phyloP scores from a whole-genome alignment of 92 coral and sea anemone species.

The Bergia sp. region DNA sequence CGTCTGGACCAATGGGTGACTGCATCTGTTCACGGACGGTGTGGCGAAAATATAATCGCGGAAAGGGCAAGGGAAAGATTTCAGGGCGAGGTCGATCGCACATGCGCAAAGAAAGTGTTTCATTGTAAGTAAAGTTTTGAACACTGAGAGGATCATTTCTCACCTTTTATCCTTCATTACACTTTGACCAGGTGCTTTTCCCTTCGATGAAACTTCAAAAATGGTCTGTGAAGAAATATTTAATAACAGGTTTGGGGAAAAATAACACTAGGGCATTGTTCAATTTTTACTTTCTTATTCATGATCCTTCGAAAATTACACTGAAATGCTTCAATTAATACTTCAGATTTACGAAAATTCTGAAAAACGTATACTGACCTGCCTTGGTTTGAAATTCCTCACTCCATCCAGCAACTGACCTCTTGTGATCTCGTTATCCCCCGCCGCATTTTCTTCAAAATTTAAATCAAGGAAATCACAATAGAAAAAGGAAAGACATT shows the following conservation, averaged over 20 bases:
- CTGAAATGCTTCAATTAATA: no score
- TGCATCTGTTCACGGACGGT: no score
- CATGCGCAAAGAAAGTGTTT: no score
- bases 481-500: not conserved
- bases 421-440: constrained; percentile 53
- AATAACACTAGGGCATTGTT: no score
- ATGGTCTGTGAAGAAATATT: not conserved
- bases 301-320: no score
- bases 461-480: not conserved
- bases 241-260: not conserved
- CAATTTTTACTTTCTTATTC: no score
- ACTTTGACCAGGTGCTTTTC: not conserved
- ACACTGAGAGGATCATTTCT: not conserved
- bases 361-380: constrained; percentile 59
- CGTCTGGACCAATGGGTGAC: no score
- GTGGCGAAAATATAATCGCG: no score
- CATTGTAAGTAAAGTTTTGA: no score
- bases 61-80: no score
- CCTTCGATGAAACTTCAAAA: constrained; percentile 9
- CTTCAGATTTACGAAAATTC: no score
- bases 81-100: no score
- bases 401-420: constrained; percentile 83
- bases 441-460: constrained; percentile 48
- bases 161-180: constrained; percentile 11
- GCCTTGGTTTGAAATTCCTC: constrained; percentile 81